These are phyloP conservation scores for Rhamphomyia laevipes DNA, from an alignment of 2,888 invertebrate genomes.

Conservation along the genomic window DNA sequence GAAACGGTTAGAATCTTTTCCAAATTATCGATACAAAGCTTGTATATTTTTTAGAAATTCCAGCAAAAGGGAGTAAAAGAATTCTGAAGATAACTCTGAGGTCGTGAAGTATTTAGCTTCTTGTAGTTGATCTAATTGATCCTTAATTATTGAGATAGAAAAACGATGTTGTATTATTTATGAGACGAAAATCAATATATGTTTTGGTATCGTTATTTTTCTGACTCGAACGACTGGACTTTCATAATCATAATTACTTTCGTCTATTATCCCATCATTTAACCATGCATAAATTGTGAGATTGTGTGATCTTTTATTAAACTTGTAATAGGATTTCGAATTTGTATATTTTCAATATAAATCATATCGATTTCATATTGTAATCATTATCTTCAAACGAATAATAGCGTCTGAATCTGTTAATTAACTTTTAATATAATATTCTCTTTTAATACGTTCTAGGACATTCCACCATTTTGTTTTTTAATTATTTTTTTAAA, in stretches of 20 bases:
- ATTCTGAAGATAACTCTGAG: constrained; percentile 10
- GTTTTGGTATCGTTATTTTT: constrained; percentile 9
- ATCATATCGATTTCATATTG: constrained; percentile 1
- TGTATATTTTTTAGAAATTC: constrained; percentile 7
- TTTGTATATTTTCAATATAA: background rate
- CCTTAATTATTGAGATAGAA: constrained; percentile 5
- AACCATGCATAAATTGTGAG: constrained; percentile 3
- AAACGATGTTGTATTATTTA: constrained; percentile 8
- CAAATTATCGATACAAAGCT: background rate
- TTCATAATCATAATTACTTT: constrained; percentile 6
- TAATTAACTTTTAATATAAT: too few species aligned
- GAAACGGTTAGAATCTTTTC: background rate
- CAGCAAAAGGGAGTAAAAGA: constrained; percentile 14
- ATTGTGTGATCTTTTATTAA: background rate
- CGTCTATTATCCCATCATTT: constrained; percentile 1
- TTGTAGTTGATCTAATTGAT: constrained; percentile 6
- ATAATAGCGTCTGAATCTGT: too few species aligned
- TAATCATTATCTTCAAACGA: constrained; percentile 1
- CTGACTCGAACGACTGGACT: constrained; percentile 7
- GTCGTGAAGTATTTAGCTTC: constrained; percentile 10
- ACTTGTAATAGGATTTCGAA: background rate
- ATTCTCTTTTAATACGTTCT: too few species aligned
- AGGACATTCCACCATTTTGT: too few species aligned
- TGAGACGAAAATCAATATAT: constrained; percentile 7
- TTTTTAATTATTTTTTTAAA: too few species aligned